Percentiles rank a stretch among this genome's conserved stretches.
These are phyloP conservation scores for Spilosoma lubricipeda DNA, from an alignment of 2,888 invertebrate genomes.

Conservation along the genomic window DNA sequence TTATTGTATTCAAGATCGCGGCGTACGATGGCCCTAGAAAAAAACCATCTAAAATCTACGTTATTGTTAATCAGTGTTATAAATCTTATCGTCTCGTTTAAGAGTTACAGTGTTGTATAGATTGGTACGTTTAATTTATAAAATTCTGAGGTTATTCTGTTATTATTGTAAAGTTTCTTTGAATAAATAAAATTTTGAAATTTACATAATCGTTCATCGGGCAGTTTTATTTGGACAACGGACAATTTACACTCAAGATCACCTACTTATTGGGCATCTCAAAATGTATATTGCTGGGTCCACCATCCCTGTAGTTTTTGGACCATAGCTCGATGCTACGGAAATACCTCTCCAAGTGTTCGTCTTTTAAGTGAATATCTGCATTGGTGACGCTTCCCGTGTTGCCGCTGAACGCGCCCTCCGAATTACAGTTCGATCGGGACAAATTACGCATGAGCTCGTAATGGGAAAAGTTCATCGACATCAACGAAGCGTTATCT, in stretches of 20 bases:
- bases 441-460: slow-evolving; percentile 78
- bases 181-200: slow-evolving; percentile 85
- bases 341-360: slow-evolving; percentile 77
- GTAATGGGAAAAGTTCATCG: slow-evolving; percentile 80
- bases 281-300: slow-evolving; percentile 53
- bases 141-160: slow-evolving; percentile 84
- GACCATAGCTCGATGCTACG: slow-evolving; percentile 77
- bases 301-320: slow-evolving; percentile 51
- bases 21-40: slow-evolving; percentile 79
- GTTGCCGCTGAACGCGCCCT: slow-evolving; percentile 70
- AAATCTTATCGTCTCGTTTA: slow-evolving; percentile 85
- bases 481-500: slow-evolving; percentile 72
- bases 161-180: slow-evolving; percentile 85
- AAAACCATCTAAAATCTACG: slow-evolving; percentile 75
- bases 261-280: slow-evolving; percentile 57
- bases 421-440: slow-evolving; percentile 72
- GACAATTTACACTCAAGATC: slow-evolving; percentile 9
- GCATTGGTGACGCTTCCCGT: slow-evolving; percentile 63
- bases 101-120: slow-evolving; percentile 86
- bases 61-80: slow-evolving; percentile 86
- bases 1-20: slow-evolving; percentile 73
- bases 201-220: slow-evolving; percentile 84
- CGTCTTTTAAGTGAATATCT: slow-evolving; percentile 67
- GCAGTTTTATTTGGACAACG: slow-evolving; percentile 69
- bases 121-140: slow-evolving; percentile 83